Evolutionary conservation across 2,113 vertebrate genomes (phyloP).

Genomic region (Petromus typicus): DNA sequence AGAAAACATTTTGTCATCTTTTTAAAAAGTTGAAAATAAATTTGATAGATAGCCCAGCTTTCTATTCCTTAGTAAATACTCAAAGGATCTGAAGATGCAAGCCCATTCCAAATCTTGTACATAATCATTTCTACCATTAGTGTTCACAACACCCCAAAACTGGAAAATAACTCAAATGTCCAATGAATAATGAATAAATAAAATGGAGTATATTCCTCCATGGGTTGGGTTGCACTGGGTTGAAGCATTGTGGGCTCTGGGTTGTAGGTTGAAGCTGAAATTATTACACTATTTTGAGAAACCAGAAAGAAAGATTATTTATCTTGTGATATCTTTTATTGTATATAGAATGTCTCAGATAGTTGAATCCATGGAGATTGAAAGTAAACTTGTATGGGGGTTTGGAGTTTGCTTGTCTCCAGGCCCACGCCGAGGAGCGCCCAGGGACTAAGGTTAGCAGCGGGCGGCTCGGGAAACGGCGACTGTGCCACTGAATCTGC

Average conservation of each 20-base stretch:
- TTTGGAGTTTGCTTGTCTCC: too few species aligned
- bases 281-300: background rate
- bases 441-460: too few species aligned
- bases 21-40: background rate
- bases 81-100: background rate
- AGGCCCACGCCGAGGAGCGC: too few species aligned
- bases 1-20: background rate
- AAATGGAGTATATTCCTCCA: background rate
- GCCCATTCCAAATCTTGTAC: background rate
- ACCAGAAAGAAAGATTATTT: background rate
- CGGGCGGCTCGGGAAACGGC: too few species aligned
- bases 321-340: background rate
- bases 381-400: too few species aligned
- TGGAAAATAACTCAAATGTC: background rate
- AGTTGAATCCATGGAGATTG: background rate
- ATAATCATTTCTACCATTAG: background rate
- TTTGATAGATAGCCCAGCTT: background rate
- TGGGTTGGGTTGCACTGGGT: too few species aligned
- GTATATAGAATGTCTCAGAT: background rate
- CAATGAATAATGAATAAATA: background rate
- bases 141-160: background rate
- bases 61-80: background rate
- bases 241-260: too few species aligned
- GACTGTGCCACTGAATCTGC: too few species aligned
- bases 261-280: background rate